Evolutionary conservation across 2,797 vertebrate species (phyloP).

Genomic region (Bradypus variegatus): DNA sequence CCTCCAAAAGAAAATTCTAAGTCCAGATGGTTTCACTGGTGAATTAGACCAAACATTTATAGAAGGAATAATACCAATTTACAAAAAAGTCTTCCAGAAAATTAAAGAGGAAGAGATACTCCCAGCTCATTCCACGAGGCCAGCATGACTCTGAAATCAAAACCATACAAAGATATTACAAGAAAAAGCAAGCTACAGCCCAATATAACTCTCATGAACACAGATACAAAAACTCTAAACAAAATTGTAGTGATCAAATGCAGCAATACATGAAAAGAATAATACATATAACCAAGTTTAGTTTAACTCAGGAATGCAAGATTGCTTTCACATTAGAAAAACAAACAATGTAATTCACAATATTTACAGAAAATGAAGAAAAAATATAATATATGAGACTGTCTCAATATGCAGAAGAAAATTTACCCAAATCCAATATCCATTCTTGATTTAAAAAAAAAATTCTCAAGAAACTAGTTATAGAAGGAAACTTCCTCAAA

Average conservation of each 20-base stretch:
- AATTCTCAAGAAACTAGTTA: neutral
- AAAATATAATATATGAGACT: neutral
- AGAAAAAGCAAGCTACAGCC: neutral
- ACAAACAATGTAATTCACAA: neutral
- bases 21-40: neutral
- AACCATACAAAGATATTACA: neutral
- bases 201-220: neutral
- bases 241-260: neutral
- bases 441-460: neutral
- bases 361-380: too few relatives aligned
- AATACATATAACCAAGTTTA: neutral
- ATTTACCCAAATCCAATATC: neutral
- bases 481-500: neutral
- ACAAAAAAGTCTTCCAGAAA: neutral
- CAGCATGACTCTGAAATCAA: neutral
- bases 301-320: neutral
- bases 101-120: neutral
- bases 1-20: neutral
- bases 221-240: neutral
- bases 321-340: too few relatives aligned
- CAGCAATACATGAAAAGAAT: too few relatives aligned
- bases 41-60: neutral
- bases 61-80: neutral
- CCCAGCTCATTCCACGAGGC: neutral
- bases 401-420: neutral